These are phyloP conservation scores for Heliopora coerulea DNA, from an alignment of 92 coral and sea anemone genomes.

Conservation along the genomic window DNA sequence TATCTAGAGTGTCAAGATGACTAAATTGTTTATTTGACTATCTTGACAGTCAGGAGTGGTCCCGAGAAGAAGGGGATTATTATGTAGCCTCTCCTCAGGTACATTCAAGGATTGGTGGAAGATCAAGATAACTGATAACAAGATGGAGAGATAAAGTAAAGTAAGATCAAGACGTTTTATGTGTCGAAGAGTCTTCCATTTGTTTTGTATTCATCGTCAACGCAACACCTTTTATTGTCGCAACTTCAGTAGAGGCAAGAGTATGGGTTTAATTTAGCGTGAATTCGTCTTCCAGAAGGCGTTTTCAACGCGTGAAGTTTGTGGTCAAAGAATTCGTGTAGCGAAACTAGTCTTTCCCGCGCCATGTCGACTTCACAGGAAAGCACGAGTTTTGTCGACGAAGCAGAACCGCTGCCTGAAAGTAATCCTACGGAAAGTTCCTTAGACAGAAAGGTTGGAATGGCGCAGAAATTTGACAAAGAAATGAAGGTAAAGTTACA, in stretches of 20 bases:
- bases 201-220: conserved; percentile 8
- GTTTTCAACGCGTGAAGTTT: not conserved
- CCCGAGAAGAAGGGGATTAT: too few species aligned
- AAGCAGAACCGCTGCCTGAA: not conserved
- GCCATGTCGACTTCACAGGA: conserved; percentile 6
- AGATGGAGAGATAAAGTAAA: conserved; percentile 23
- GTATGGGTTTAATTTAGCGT: not conserved
- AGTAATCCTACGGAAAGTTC: not conserved
- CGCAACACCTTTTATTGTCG: conserved; percentile 5
- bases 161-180: not conserved
- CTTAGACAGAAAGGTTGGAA: conserved; percentile 24
- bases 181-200: not conserved
- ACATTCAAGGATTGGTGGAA: conserved; percentile 26
- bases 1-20: not conserved
- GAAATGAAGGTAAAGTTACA: conserved; percentile 44
- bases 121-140: conserved; percentile 25
- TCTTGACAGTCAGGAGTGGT: too few species aligned
- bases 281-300: not conserved
- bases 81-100: not conserved
- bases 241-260: not conserved
- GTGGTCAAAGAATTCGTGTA: not conserved
- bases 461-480: conserved; percentile 35
- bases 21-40: not conserved
- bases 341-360: not conserved
- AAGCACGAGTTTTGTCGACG: conserved; percentile 4